These are phyloP conservation scores for Sebastes nivosus DNA, from an alignment of 2,797 vertebrate species.

Conservation along the genomic window DNA sequence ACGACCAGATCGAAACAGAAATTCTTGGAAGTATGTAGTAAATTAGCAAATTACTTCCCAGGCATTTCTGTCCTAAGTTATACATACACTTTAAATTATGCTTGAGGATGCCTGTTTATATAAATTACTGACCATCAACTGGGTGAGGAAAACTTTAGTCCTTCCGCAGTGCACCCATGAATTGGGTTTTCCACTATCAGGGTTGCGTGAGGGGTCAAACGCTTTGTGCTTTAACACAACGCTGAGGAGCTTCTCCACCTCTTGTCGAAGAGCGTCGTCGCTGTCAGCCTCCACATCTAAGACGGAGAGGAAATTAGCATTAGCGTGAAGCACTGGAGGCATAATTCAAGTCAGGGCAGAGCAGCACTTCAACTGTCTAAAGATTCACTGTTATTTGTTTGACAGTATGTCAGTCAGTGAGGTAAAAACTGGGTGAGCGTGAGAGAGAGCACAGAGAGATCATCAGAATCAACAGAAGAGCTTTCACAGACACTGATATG, in stretches of 20 bases:
- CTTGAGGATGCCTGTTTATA: neutral
- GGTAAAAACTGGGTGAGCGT: neutral
- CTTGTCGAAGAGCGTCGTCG: slow-evolving; percentile 23
- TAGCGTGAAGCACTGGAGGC: neutral
- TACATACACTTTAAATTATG: neutral
- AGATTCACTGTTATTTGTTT: slow-evolving; percentile 9
- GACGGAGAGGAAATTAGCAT: slow-evolving; percentile 2
- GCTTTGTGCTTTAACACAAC: slow-evolving; percentile 37
- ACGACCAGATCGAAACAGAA: neutral
- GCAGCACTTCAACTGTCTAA: neutral
- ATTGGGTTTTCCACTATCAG: slow-evolving; percentile 40
- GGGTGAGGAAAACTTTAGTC: slow-evolving; percentile 94
- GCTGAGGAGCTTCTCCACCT: slow-evolving; percentile 80
- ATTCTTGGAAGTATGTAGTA: neutral
- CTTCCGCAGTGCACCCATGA: slow-evolving; percentile 86
- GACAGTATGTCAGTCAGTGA: slow-evolving; percentile 1
- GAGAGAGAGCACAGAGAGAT: neutral
- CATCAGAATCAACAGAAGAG: neutral
- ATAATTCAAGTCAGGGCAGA: neutral
- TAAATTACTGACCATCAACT: slow-evolving; percentile 82
- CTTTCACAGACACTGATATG: neutral
- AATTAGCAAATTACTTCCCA: neutral
- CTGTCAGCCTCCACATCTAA: slow-evolving; percentile 62
- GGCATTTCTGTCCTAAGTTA: neutral
- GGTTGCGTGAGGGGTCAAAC: slow-evolving; percentile 7